Evolutionary conservation across 37 sponge, comb jelly and placozoan species (phyloP).

Genomic region (Hexactinellida sp.): DNA sequence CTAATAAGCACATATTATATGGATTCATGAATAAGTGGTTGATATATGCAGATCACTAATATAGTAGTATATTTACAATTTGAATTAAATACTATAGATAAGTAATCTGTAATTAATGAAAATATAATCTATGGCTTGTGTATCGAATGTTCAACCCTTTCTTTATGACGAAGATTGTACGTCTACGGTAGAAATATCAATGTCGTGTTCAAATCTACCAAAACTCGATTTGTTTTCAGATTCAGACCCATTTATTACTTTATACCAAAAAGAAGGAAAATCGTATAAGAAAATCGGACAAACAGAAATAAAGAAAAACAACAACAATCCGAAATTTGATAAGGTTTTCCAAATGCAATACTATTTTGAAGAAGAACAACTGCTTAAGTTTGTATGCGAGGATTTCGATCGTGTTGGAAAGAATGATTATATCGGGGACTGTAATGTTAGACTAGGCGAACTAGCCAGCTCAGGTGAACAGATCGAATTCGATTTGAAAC

Average conservation of each 20-base stretch:
- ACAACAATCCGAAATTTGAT: slow-evolving; percentile 78
- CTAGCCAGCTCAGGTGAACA: slow-evolving; percentile 55
- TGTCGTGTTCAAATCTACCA: slow-evolving; percentile 51
- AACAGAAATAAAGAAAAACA: slow-evolving; percentile 75
- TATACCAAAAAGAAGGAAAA: slow-evolving; percentile 24
- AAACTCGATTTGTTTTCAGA: slow-evolving; percentile 72
- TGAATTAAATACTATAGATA: background rate
- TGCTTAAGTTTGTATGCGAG: slow-evolving; percentile 53
- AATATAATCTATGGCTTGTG: background rate
- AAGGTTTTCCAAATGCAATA: slow-evolving; percentile 73
- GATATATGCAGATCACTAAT: background rate
- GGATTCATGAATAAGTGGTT: background rate
- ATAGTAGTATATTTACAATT: background rate
- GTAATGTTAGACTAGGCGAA: slow-evolving; percentile 56
- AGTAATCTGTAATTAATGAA: background rate
- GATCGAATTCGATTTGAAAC: slow-evolving; percentile 32
- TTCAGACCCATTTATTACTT: slow-evolving; percentile 64
- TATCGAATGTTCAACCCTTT: background rate
- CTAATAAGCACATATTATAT: no score
- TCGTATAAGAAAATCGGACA: slow-evolving; percentile 42
- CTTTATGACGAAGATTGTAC: slow-evolving; percentile 2
- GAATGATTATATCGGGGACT: slow-evolving; percentile 60
- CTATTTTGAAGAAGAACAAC: slow-evolving; percentile 84
- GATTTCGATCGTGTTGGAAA: slow-evolving; percentile 30
- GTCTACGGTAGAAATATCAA: slow-evolving; percentile 59